Evolutionary conservation across 2,113 vertebrate genomes (phyloP).

Genomic region (Nyctibius bracteatus): DNA sequence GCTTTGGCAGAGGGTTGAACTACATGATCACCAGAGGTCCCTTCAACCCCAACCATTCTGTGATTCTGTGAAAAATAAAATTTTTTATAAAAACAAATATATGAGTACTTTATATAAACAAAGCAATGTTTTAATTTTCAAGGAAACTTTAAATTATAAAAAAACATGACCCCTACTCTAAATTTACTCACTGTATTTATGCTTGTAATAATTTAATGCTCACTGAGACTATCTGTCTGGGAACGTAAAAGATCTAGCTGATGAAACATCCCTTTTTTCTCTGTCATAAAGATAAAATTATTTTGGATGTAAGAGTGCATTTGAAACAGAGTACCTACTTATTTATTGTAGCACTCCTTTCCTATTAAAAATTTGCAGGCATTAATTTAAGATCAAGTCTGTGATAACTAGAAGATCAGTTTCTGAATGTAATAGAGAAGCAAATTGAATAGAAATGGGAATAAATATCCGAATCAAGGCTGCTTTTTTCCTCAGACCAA

Average conservation of each 20-base stretch:
- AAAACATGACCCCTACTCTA: background rate
- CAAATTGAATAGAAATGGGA: background rate
- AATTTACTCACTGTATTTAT: background rate
- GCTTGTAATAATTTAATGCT: background rate
- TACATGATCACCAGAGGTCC: too few relatives aligned
- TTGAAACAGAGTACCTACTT: background rate
- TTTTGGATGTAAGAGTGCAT: background rate
- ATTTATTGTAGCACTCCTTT: background rate
- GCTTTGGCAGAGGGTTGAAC: too few relatives aligned
- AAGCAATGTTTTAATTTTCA: background rate
- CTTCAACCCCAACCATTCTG: too few relatives aligned
- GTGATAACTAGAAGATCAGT: background rate
- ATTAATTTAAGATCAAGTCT: background rate
- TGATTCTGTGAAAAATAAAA: background rate
- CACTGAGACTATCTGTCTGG: background rate
- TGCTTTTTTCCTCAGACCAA: background rate
- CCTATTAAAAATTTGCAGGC: background rate
- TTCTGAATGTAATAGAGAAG: background rate
- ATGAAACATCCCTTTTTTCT: background rate
- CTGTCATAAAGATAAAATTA: background rate
- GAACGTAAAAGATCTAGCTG: background rate
- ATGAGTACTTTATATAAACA: background rate
- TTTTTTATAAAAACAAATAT: background rate
- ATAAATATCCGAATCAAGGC: background rate
- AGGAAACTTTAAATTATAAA: background rate